Base-by-base conservation (phyloP, 2,888 invertebrate species). In the Polymixis flavicincta region DNA sequence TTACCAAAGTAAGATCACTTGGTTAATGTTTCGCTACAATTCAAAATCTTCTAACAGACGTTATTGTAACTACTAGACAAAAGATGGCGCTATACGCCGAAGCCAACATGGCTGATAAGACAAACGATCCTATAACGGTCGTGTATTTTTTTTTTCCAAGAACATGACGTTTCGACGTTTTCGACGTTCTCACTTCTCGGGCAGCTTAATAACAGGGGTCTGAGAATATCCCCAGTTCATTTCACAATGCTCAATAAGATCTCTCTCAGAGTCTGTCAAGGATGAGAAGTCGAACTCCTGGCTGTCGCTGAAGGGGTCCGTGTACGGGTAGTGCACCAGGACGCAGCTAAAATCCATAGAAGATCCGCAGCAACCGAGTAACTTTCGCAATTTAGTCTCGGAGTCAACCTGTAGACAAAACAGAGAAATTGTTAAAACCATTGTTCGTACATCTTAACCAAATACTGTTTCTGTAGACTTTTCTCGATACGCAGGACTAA, bases 241-340 rank as follows among this genome's bases (percentile, higher is more conserved):
- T 89, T 98, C 97, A 89, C 98, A 98, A 90, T 97, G 97, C 83
- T 98, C 97, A 45, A 97, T 97, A 85, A 98, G 89, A 68, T 97
- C 95, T 88, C 97, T 97, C 89, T 98, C 98, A 0, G 97, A 92
- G 48, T 97, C 97, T 0, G 97, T 97, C 65, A 98, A 93, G 22
- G 94, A 90, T 75, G 97, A 95, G 0, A 94, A 89, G 82, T 96
- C 96, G 17, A 93, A 87, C 75, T 95, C 92, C 76, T 95, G 95
- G 76, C 93, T 93, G 92, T 96, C 95, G 71, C 94, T 95, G 87
- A 95, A 95, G 13, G 96, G 95, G 85, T 97, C 95, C 75, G 95
- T 91, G 85, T 96, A 96, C 64, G 95, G 96, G 92, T 93, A 93
- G 92, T 97, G 96, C 28, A 97, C 95, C 59, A 97, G 89, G 11